Evolutionary conservation across 1,140 invertebrate species (phyloP).

Genomic region (Condylostylus longicornis): DNA sequence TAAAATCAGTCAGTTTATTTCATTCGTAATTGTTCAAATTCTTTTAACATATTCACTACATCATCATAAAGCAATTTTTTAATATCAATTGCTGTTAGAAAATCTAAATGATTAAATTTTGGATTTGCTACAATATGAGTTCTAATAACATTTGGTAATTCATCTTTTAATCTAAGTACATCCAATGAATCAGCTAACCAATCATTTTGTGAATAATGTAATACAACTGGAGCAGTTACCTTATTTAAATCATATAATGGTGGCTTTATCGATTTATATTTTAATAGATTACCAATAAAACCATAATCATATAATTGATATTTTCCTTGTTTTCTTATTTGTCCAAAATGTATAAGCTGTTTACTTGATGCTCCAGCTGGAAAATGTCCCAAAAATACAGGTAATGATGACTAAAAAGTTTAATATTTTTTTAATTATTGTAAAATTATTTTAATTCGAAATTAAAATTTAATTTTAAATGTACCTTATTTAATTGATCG

Average conservation of each 20-base stretch:
- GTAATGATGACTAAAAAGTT: constrained; percentile 39
- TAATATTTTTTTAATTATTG: not conserved
- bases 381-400: constrained; percentile 56
- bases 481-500: constrained; percentile 21
- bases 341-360: constrained; percentile 29
- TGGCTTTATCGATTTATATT: constrained; percentile 34
- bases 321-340: constrained; percentile 22
- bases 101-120: constrained; percentile 50
- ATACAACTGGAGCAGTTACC: constrained; percentile 45
- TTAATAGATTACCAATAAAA: constrained; percentile 30
- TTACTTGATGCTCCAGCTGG: constrained; percentile 34
- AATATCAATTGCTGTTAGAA: constrained; percentile 46
- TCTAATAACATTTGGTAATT: constrained; percentile 38
- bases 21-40: constrained; percentile 15
- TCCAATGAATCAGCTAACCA: constrained; percentile 43
- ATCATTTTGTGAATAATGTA: constrained; percentile 47
- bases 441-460: constrained; percentile 19
- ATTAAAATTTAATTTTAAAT: too few relatives aligned
- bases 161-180: constrained; percentile 38
- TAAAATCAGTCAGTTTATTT: not conserved
- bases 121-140: constrained; percentile 39
- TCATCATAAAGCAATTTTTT: constrained; percentile 41
- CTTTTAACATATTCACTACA: constrained; percentile 37
- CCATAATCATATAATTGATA: constrained; percentile 30
- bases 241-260: constrained; percentile 43